Base-by-base conservation (phyloP, 2,797 vertebrate species). In the Anomalospiza imberbis region DNA sequence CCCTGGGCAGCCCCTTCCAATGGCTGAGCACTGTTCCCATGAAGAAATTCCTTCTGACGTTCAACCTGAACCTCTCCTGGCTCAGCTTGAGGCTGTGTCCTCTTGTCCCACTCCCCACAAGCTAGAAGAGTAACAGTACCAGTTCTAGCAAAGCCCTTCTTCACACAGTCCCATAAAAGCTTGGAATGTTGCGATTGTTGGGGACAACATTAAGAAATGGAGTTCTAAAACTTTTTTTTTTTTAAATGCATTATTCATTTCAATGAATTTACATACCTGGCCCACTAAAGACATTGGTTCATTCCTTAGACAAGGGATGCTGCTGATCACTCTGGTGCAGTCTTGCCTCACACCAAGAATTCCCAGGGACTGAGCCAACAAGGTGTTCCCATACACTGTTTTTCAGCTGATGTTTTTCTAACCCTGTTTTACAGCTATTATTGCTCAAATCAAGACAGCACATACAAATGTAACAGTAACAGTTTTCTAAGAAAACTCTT, bases 11-110 rank as follows among this genome's bases (percentile, higher is more conserved):
- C 38, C 19, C 28, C 15, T 85, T 3, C 22, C 54, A 29, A 9
- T 2, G n/a, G 19, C 48, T 17, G 29, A 53, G 13, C 55, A 61
- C 11, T 2, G 1, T 5, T 47, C 1, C 16, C 6, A 4, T 6
- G 29, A 61, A 53, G 47, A 76, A 85, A 76, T 47, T 68, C 63
- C 47, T 61, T 25, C 17, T 76, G 13, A n/a, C n/a, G 47, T 45
- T 63, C 78, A 57, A 17, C 2, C 19, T 38, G 50, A 82, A 16
- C 5, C 17, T 89, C 28, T 32, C 28, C 28, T n/a, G 44, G 28
- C 28, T 13, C 71, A 76, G 36, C 44, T 0, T n/a, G 28, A 50
- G 57, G 44, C 20, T 70, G 19, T 13, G 22, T 21, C 63, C 50
- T 45, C 50, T 51, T n/a, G 5, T 36, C 29, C 63, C 45, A 50